Percentiles rank a stretch among this genome's conserved stretches.
Evolutionary conservation across 2,888 invertebrate species (phyloP).

Genomic region (Octonoba sinensis): DNA sequence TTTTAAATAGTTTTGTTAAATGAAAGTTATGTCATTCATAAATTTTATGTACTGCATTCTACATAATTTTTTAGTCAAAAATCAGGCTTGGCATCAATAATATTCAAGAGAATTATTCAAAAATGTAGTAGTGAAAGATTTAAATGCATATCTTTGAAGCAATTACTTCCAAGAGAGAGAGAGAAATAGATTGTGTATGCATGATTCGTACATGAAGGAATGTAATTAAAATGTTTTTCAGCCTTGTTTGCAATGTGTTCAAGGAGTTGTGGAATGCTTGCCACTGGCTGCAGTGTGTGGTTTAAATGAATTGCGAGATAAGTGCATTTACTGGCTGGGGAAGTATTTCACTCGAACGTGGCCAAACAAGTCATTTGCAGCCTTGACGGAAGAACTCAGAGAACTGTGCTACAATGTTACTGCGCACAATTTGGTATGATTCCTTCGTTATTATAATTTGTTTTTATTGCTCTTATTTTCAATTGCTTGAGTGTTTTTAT

Average conservation of each 20-base stretch:
- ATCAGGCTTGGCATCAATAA: too few species aligned
- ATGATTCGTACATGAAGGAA: too few species aligned
- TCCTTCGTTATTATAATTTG: not conserved
- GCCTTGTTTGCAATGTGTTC: constrained; percentile 90
- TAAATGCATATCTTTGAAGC: too few species aligned
- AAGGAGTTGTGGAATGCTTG: constrained; percentile 88
- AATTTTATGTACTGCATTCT: too few species aligned
- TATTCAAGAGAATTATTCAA: too few species aligned
- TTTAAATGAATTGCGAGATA: constrained; percentile 87
- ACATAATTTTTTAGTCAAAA: too few species aligned
- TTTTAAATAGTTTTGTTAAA: too few species aligned
- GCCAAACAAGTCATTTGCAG: constrained; percentile 91
- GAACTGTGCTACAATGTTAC: constrained; percentile 80
- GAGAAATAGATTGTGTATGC: too few species aligned
- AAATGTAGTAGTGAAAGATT: too few species aligned
- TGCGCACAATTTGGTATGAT: constrained; percentile 54
- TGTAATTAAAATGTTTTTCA: constrained; percentile 71
- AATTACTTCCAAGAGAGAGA: too few species aligned
- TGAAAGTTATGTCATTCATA: too few species aligned
- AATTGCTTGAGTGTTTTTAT: too few species aligned
- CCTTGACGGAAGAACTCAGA: constrained; percentile 79
- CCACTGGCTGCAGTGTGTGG: constrained; percentile 88
- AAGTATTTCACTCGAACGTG: constrained; percentile 89
- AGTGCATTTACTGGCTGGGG: constrained; percentile 88
- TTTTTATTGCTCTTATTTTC: not conserved